Evolutionary conservation across 2,113 vertebrate genomes (phyloP).

Genomic region (Erpornis zantholeuca): DNA sequence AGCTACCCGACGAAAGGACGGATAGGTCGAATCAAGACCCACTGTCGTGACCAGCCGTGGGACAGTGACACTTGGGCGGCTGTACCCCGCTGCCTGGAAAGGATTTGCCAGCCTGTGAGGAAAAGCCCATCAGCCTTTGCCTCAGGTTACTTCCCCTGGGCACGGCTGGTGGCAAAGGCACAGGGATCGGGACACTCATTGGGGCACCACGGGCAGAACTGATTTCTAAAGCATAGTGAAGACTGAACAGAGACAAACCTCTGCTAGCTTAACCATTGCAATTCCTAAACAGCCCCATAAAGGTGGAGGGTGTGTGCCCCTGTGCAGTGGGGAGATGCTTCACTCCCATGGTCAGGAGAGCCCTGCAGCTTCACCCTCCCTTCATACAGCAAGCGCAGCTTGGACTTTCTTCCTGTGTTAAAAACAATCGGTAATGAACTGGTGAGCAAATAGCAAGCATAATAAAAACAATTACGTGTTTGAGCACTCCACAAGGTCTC

Average conservation of each 20-base stretch:
- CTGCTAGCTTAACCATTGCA: background rate
- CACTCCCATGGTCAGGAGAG: no score
- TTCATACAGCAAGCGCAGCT: background rate
- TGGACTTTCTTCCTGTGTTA: background rate
- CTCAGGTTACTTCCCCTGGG: background rate
- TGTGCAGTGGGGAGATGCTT: accelerated
- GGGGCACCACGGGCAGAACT: background rate
- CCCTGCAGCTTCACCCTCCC: background rate
- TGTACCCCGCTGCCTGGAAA: background rate
- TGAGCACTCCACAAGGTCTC: background rate
- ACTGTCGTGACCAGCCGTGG: background rate
- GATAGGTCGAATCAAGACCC: background rate
- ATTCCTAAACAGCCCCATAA: background rate
- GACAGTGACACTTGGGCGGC: background rate
- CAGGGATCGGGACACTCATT: background rate
- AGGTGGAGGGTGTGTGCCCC: background rate
- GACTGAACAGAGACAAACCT: background rate
- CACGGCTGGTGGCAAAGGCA: background rate
- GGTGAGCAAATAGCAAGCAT: background rate
- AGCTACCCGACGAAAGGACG: no score
- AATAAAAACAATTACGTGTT: background rate
- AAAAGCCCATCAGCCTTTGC: background rate
- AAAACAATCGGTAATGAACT: background rate
- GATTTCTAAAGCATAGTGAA: background rate
- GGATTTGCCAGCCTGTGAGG: background rate